Evolutionary conservation across 2,888 invertebrate genomes (phyloP), one percentile per base, ranked within the genome.

Genomic region (Drosophila hawaiiensis): DNA sequence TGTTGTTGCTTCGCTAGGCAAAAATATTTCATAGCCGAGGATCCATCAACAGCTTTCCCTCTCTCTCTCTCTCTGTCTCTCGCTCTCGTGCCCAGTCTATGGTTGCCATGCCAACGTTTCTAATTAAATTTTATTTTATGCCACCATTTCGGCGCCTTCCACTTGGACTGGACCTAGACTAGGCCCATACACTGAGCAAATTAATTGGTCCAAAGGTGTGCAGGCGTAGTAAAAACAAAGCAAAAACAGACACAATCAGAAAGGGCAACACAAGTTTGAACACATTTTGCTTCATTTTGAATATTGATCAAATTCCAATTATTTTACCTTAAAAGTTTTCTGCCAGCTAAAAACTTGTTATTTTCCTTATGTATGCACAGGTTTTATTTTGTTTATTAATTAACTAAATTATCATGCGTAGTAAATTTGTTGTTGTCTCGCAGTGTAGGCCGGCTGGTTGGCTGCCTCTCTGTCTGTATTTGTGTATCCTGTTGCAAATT

Each of bases 71-170:
- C 67, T 6, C 14, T 0, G 41, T 5, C 67, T 6, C 9, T 7
- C 22, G 4, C 43, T 6, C 37, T 14, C 22, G 19, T 29, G 6
- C 14, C 4, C 14, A n/a, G 47, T 39, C 28, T 68, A 47, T 55
- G n/a, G 41, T 35, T 76, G 59, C 73, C 75, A 76, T 83, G 82
- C 84, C 76, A 68, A 80, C 80, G 88, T 82, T 81, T 89, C 90
- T 91, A 90, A 90, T 91, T 90, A 90, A 90, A 90, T 90, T 90
- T 86, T 90, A 90, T 91, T 88, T 86, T 90, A 90, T 91, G 90
- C 83, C 88, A 87, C 89, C 89, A 90, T 86, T 91, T 89, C 79
- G 80, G 82, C 76, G 89, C 84, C 82, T 80, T 80, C 76, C 80
- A 66, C 69, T 76, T 53, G 52, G 33, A 55, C 52, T 58, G 25